These are phyloP conservation scores for Escarpia spicata DNA, from an alignment of 2,888 invertebrate species.

Conservation along the genomic window DNA sequence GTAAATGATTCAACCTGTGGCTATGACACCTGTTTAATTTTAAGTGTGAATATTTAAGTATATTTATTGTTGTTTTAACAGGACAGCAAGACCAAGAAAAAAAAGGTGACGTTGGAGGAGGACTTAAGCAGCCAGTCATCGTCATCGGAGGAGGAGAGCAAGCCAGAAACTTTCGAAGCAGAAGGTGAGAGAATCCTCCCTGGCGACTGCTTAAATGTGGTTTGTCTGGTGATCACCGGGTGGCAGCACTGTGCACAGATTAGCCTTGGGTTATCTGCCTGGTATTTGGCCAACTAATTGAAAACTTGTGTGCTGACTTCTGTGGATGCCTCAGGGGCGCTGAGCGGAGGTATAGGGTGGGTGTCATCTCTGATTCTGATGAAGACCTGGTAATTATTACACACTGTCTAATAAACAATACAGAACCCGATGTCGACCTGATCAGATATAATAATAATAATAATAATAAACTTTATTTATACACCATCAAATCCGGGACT, in stretches of 20 bases:
- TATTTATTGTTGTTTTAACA: neutral
- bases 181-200: neutral
- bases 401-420: neutral
- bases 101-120: neutral
- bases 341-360: neutral
- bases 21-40: neutral
- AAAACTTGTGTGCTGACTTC: neutral
- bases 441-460: too few relatives aligned
- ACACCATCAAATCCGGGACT: too few relatives aligned
- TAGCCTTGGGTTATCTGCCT: too few relatives aligned
- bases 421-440: neutral
- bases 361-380: neutral
- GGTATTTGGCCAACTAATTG: neutral
- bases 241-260: neutral
- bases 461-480: too few relatives aligned
- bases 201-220: neutral
- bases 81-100: neutral
- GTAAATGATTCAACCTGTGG: too few relatives aligned
- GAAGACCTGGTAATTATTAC: slow-evolving; percentile 9
- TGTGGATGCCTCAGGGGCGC: neutral
- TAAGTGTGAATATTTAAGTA: neutral
- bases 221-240: neutral
- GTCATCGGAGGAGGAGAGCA: neutral
- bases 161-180: neutral
- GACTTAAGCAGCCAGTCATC: neutral